Evolutionary conservation across 2,797 vertebrate species (phyloP).

Genomic region (Emydoidea blandingii): DNA sequence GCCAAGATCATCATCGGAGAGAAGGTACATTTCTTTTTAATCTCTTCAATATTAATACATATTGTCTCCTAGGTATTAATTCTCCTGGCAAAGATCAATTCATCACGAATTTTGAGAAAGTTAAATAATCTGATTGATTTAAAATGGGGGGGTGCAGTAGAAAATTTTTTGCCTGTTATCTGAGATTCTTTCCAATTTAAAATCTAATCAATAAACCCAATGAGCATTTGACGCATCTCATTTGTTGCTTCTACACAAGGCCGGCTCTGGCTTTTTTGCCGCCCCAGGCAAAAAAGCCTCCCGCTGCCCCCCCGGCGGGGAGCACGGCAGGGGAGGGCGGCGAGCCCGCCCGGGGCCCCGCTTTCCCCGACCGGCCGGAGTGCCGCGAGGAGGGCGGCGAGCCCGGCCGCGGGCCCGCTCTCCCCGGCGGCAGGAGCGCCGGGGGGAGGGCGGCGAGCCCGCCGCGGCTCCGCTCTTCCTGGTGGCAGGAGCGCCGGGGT

Average conservation of each 20-base stretch:
- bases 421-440: no score
- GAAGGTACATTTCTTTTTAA: background rate
- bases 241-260: background rate
- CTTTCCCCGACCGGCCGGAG: no score
- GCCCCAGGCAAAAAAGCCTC: no score
- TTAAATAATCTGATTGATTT: background rate
- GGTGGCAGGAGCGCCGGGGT: no score
- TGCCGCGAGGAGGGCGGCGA: no score
- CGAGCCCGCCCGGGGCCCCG: no score
- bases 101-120: background rate
- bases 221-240: background rate
- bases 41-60: slow-evolving; percentile 25
- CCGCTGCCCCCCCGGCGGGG: no score
- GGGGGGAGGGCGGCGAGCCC: no score
- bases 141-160: background rate
- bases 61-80: background rate
- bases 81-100: background rate
- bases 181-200: slow-evolving; percentile 1
- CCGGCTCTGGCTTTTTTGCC: no score
- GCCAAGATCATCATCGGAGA: slow-evolving; percentile 39
- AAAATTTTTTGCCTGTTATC: background rate
- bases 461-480: no score
- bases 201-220: slow-evolving; percentile 10
- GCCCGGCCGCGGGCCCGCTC: no score
- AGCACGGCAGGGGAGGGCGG: no score